A percentile compares a stretch with the other conserved stretches of the same genome.
Evolutionary conservation across 2,113 vertebrate species (phyloP).

Genomic region (Toxostoma redivivum): DNA sequence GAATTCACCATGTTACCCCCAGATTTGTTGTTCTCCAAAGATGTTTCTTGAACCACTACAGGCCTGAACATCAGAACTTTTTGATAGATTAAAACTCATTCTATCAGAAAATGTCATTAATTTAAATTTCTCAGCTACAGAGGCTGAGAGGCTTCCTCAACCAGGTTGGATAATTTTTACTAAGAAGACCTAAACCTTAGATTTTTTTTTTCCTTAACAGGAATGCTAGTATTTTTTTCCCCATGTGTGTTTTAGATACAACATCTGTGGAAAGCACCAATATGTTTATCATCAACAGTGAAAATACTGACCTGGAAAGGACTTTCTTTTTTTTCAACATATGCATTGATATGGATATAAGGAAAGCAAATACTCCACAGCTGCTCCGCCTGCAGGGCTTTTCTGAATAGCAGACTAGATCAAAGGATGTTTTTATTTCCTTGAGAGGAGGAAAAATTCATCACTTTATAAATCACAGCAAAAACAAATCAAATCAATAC

Average conservation of each 20-base stretch:
- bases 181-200: not conserved
- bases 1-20: fast-evolving
- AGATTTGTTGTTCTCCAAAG: not conserved
- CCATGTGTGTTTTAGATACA: not conserved
- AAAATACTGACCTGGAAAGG: slow-evolving; percentile 42
- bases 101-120: not conserved
- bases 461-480: slow-evolving; percentile 45
- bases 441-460: slow-evolving; percentile 47
- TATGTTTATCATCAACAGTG: slow-evolving; percentile 44
- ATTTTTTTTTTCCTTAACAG: not conserved
- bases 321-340: not conserved
- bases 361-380: slow-evolving; percentile 41
- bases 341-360: slow-evolving; percentile 9
- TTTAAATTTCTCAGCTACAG: not conserved
- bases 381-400: slow-evolving; percentile 45
- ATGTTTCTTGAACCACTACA: not conserved
- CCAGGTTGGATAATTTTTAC: not conserved
- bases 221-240: not conserved
- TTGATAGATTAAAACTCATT: not conserved
- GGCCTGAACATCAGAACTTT: not conserved
- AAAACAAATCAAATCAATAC: slow-evolving; percentile 43
- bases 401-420: slow-evolving; percentile 34
- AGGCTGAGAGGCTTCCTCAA: not conserved
- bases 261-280: not conserved
- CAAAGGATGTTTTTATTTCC: slow-evolving; percentile 57